These are phyloP conservation scores for Drosophila falleni DNA, from an alignment of 2,888 invertebrate species.

Conservation along the genomic window DNA sequence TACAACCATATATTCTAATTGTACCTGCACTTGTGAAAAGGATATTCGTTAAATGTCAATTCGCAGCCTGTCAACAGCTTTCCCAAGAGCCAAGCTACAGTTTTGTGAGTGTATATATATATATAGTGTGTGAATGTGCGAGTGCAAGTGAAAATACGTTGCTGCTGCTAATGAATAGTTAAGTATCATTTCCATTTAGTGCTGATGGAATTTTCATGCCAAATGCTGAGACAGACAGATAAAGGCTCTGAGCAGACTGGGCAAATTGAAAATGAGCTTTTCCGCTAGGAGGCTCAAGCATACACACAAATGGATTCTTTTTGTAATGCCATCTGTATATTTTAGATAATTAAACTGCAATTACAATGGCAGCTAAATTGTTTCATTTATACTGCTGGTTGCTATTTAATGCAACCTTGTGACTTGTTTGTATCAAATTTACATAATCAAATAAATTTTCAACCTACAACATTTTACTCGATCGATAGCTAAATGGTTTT, in stretches of 20 bases:
- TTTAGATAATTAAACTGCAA: slow-evolving; percentile 57
- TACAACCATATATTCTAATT: slow-evolving; percentile 38
- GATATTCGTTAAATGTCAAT: slow-evolving; percentile 50
- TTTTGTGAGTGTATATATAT: slow-evolving; percentile 6
- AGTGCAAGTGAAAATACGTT: slow-evolving; percentile 46
- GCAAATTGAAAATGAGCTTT: slow-evolving; percentile 46
- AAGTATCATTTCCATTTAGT: slow-evolving; percentile 54
- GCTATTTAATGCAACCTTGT: slow-evolving; percentile 21
- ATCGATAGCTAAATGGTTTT: background rate
- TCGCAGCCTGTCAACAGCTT: slow-evolving; percentile 48
- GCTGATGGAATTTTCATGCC: slow-evolving; percentile 63
- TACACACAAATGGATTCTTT: slow-evolving; percentile 24
- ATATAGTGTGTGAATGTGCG: background rate
- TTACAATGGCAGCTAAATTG: slow-evolving; percentile 34
- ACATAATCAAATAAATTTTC: slow-evolving; percentile 20
- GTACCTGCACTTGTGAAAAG: slow-evolving; percentile 39
- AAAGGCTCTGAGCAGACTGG: background rate
- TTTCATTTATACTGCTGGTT: slow-evolving; percentile 19
- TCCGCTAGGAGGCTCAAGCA: slow-evolving; percentile 7
- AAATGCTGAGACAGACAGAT: slow-evolving; percentile 6
- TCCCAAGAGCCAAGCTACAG: slow-evolving; percentile 36
- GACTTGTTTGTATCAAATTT: slow-evolving; percentile 31
- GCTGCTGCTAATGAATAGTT: slow-evolving; percentile 63
- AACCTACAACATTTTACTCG: background rate
- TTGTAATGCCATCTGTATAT: slow-evolving; percentile 30